Evolutionary conservation across 2,797 vertebrate genomes (phyloP), one percentile per base, ranked within the genome.

Genomic region (Nannoperca australis): DNA sequence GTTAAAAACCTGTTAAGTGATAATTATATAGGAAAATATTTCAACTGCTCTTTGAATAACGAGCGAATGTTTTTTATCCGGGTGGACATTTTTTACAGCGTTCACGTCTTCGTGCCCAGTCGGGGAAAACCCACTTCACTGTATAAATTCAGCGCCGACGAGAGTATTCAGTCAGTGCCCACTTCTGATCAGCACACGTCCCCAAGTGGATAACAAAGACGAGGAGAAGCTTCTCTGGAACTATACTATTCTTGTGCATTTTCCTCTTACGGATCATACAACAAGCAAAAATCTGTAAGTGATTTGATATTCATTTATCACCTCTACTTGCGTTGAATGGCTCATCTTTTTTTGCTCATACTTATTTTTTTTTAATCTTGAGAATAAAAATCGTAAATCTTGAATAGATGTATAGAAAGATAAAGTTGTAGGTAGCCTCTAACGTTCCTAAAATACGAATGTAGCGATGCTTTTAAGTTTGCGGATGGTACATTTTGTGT

Each of bases 241-340:
- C 36, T 27, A 27, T 27, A 90, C 30, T 83, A 65, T 60, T 65
- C 5, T 62, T 22, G 5, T 50, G n/a, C 40, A 53, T 56, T 50
- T 74, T 71, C 18, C 27, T 75, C 9, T 58, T 5, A 51, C 20
- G 80, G 81, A 88, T 74, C 61, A 45, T 1, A 66, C 4, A 74
- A 32, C 42, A 62, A 84, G 15, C 38, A 9, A 50, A 50, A 86
- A 0, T 5, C 74, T 86, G 90, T 90, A 89, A 91, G 91, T 91
- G 59, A 32, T 8, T 3, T 55, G 7, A 64, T 58, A 55, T 60
- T 9, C 2, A 53, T 65, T 17, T 32, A 73, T 49, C 8, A 45
- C 22, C 20, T 76, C 20, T 69, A 3, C 6, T 60, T 10, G n/a
- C 50, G 20, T 5, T 3, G 0, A 7, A 30, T 61, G 12, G 1